phyloP scores from a whole-genome alignment of 2,113 vertebrate species.

The Perccottus glenii region DNA sequence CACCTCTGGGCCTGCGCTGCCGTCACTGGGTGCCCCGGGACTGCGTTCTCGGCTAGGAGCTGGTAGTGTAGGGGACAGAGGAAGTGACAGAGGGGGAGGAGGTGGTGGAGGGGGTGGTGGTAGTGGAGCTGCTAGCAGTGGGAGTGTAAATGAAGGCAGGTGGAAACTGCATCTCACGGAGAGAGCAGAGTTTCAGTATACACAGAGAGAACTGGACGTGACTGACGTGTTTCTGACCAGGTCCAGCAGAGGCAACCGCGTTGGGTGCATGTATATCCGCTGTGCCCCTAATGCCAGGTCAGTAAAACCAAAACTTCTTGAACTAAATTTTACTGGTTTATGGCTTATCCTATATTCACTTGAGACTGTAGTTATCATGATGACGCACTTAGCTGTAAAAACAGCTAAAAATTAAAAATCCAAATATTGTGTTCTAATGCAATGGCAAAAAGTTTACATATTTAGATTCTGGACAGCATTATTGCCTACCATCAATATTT shows the following conservation, averaged over 20 bases:
- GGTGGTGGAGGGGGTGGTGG: conserved; percentile 10
- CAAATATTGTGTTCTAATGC: no score
- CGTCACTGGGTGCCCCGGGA: conserved; percentile 71
- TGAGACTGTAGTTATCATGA: no score
- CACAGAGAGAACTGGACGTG: conserved; percentile 92
- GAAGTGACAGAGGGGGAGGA: conserved; percentile 4
- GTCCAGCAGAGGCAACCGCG: conserved; percentile 89
- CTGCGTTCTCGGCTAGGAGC: conserved; percentile 74
- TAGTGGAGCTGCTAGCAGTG: background rate
- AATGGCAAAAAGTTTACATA: no score
- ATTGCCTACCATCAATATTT: no score
- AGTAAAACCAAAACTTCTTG: conserved; percentile 10
- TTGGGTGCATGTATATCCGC: conserved; percentile 97
- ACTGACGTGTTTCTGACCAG: conserved; percentile 94
- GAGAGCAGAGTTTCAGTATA: conserved; percentile 95
- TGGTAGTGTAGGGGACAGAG: conserved; percentile 55
- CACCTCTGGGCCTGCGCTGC: conserved; percentile 51
- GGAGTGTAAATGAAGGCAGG: conserved; percentile 22
- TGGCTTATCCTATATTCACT: no score
- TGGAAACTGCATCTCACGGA: conserved; percentile 96
- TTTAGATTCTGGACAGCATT: no score
- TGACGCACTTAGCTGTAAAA: no score
- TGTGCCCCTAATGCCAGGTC: conserved; percentile 93
- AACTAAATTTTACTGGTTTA: background rate
- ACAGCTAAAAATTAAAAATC: no score